phyloP scores from a whole-genome alignment of 2,113 vertebrate genomes.

The Antechinus flavipes region DNA sequence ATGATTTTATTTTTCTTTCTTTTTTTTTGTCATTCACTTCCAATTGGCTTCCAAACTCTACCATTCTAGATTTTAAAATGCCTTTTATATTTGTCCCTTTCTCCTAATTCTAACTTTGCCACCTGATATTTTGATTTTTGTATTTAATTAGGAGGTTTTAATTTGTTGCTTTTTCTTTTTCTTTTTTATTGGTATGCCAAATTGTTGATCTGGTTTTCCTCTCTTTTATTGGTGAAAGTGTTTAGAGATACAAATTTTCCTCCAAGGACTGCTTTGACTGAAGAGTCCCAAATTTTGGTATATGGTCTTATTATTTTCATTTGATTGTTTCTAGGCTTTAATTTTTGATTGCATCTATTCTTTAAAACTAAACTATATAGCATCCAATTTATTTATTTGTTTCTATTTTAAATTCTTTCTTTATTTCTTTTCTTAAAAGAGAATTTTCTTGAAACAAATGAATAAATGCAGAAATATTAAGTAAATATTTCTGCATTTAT shows the following conservation, averaged over 20 bases:
- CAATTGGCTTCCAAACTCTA: neutral
- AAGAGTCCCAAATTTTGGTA: neutral
- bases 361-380: neutral
- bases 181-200: neutral
- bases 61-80: neutral
- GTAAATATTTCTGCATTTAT: neutral
- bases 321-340: neutral
- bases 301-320: neutral
- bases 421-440: neutral
- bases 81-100: neutral
- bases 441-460: neutral
- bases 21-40: neutral
- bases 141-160: neutral
- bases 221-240: neutral
- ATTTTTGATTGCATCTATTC: neutral
- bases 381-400: neutral
- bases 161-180: neutral
- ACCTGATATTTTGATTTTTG: neutral
- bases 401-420: neutral
- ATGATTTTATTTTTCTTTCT: neutral
- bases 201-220: neutral
- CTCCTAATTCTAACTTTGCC: neutral
- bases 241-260: neutral
- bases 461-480: no score
- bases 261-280: neutral